Evolutionary conservation across 2,113 vertebrate genomes (phyloP).

Genomic region (Muscicapa adusta): DNA sequence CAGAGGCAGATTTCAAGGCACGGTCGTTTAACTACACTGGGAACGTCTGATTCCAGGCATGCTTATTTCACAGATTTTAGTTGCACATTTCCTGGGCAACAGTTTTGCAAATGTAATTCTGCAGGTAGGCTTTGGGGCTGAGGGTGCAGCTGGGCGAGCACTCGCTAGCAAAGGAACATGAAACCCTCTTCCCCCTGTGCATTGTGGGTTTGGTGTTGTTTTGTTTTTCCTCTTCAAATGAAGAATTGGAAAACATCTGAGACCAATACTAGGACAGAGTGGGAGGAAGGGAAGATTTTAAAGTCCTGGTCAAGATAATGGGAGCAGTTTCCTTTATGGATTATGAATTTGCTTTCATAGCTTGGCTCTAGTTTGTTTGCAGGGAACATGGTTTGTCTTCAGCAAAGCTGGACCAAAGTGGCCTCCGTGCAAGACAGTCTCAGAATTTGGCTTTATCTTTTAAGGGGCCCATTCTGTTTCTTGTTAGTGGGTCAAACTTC

Average conservation of each 20-base stretch:
- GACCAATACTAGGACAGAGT: neutral
- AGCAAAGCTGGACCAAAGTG: neutral
- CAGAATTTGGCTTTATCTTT: neutral
- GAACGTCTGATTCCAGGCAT: constrained; percentile 45
- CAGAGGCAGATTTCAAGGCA: constrained; percentile 56
- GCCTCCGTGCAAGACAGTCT: neutral
- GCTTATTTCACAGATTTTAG: constrained; percentile 65
- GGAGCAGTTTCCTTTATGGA: neutral
- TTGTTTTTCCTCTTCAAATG: neutral
- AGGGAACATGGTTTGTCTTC: neutral
- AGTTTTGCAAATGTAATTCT: constrained; percentile 31
- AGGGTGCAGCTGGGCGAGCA: neutral
- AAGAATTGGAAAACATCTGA: neutral
- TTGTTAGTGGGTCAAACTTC: neutral
- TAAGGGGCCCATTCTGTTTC: neutral
- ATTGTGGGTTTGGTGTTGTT: neutral
- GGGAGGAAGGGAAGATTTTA: neutral
- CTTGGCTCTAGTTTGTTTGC: neutral
- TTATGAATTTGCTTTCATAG: neutral
- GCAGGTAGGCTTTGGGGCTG: constrained; percentile 24
- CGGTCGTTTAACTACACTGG: constrained; percentile 52
- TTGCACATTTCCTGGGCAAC: constrained; percentile 45
- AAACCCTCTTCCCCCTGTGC: neutral
- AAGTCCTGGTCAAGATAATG: neutral
- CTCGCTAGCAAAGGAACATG: neutral